Evolutionary conservation across 2,888 invertebrate species (phyloP).

Genomic region (Patella caerulea): DNA sequence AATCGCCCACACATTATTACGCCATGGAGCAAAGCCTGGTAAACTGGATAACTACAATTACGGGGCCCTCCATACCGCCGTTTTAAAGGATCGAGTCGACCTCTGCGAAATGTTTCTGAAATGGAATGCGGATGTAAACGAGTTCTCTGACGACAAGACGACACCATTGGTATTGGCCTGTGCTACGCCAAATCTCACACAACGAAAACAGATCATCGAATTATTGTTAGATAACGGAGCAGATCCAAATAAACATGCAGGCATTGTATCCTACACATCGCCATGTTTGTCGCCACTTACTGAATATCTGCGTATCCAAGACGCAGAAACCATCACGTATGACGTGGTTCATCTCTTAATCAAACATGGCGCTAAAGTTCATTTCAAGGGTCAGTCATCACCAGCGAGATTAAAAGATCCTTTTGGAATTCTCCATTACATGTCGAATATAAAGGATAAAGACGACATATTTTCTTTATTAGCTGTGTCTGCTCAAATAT

Average conservation of each 20-base stretch:
- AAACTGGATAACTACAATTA: constrained; percentile 77
- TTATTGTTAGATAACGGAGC: constrained; percentile 63
- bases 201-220: constrained; percentile 58
- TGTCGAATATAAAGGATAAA: constrained; percentile 78
- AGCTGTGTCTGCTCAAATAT: constrained; percentile 83
- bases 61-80: constrained; percentile 87
- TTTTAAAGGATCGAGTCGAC: constrained; percentile 75
- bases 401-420: constrained; percentile 76
- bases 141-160: constrained; percentile 68
- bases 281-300: constrained; percentile 84
- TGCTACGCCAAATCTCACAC: constrained; percentile 57
- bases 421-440: constrained; percentile 84
- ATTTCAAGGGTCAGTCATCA: constrained; percentile 73
- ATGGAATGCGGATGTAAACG: constrained; percentile 72
- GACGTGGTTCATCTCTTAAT: constrained; percentile 81
- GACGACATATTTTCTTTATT: constrained; percentile 78
- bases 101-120: constrained; percentile 68
- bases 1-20: constrained; percentile 83
- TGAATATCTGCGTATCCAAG: constrained; percentile 82
- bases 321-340: constrained; percentile 76
- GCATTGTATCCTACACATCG: constrained; percentile 74
- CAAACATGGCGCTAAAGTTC: constrained; percentile 79
- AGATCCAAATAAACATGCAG: constrained; percentile 72
- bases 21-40: constrained; percentile 85
- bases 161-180: constrained; percentile 72